Evolutionary conservation across 2,797 vertebrate genomes (phyloP).

Genomic region (Acipenser ruthenus): DNA sequence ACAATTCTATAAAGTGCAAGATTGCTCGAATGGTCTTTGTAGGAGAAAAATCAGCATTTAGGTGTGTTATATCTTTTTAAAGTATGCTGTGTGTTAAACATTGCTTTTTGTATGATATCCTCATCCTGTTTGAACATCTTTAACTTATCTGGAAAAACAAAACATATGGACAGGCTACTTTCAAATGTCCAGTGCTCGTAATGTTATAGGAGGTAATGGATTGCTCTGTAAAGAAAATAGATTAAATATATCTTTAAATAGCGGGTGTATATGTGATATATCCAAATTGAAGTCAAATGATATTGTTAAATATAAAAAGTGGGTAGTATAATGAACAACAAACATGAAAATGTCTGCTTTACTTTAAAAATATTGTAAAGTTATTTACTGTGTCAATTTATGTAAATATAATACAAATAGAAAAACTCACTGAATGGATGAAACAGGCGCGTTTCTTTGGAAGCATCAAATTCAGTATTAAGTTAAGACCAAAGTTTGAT

Average conservation of each 20-base stretch:
- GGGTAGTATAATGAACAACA: no score
- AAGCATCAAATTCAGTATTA: no score
- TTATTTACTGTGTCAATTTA: no score
- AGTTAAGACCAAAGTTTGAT: no score
- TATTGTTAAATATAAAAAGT: neutral
- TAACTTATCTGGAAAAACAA: neutral
- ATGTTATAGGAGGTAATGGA: neutral
- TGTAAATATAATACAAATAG: no score
- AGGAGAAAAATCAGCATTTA: neutral
- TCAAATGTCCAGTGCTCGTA: neutral
- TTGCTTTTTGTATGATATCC: slow-evolving; percentile 25
- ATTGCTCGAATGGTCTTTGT: neutral
- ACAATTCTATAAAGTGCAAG: slow-evolving; percentile 9
- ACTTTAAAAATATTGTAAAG: no score
- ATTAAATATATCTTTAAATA: neutral
- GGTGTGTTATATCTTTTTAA: slow-evolving; percentile 14
- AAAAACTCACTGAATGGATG: no score
- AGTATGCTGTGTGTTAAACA: slow-evolving; percentile 26
- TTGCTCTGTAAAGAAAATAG: neutral
- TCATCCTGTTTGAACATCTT: neutral
- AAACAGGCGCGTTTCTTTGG: no score
- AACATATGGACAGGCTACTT: neutral
- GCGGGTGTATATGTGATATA: neutral
- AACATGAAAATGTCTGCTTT: no score
- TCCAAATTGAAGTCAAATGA: neutral